Evolutionary conservation across 2,888 invertebrate genomes (phyloP).

Genomic region (Cryptocephalus moraei): DNA sequence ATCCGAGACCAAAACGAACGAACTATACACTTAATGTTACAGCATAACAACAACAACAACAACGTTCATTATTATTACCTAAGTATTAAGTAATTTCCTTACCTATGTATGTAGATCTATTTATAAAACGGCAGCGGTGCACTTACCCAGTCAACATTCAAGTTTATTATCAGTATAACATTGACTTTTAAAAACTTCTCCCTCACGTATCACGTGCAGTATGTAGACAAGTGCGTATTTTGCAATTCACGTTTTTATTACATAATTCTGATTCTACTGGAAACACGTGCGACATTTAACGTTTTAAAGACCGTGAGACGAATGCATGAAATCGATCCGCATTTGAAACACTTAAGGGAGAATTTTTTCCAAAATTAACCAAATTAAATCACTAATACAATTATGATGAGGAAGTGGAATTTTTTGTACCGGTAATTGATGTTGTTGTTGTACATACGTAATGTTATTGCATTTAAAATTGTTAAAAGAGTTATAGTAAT

Average conservation of each 20-base stretch:
- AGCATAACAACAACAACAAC: conserved; percentile 9
- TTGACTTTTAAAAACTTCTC: conserved; percentile 6
- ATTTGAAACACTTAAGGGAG: background rate
- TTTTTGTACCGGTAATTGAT: too few relatives aligned
- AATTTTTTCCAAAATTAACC: too few relatives aligned
- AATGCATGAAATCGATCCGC: conserved; percentile 9
- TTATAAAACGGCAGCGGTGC: conserved; percentile 2
- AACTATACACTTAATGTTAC: background rate
- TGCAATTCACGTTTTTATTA: conserved; percentile 25
- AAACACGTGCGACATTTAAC: conserved; percentile 31
- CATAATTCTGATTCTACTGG: conserved; percentile 18
- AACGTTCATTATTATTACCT: conserved; percentile 4
- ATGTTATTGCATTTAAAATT: too few relatives aligned
- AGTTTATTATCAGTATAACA: conserved; percentile 12
- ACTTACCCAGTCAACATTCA: conserved; percentile 10
- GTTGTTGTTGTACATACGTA: too few relatives aligned
- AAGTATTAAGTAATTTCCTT: conserved; percentile 10
- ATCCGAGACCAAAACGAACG: too few relatives aligned
- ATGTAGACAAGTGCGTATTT: conserved; percentile 10
- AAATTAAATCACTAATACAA: too few relatives aligned
- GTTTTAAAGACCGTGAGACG: conserved; percentile 15
- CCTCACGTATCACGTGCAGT: conserved; percentile 11
- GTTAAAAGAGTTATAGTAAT: too few relatives aligned
- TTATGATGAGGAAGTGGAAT: too few relatives aligned
- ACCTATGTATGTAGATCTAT: background rate